Evolutionary conservation across 2,113 vertebrate genomes (phyloP).

Genomic region (Aegithalos caudatus): DNA sequence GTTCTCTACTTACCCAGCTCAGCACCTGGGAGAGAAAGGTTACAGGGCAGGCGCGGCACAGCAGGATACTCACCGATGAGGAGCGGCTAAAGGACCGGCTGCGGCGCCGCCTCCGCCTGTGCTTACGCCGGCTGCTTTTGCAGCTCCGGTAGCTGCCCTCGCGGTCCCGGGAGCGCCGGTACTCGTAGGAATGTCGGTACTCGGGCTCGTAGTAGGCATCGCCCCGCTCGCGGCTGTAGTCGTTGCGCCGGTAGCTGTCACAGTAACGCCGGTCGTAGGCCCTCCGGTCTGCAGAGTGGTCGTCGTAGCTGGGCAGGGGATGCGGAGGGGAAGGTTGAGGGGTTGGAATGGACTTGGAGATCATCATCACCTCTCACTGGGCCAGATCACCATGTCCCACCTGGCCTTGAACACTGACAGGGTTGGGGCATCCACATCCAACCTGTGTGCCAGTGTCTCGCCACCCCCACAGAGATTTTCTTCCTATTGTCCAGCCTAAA

Average conservation of each 20-base stretch:
- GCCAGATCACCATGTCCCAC: accelerated
- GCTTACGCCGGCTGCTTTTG: conserved; percentile 96
- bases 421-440: background rate
- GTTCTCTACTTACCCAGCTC: conserved; percentile 60
- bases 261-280: conserved; percentile 86
- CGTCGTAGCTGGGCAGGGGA: conserved; percentile 76
- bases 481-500: background rate
- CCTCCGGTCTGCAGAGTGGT: conserved; percentile 85
- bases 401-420: background rate
- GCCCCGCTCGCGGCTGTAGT: conserved; percentile 83
- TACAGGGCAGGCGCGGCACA: conserved; percentile 44
- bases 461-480: background rate
- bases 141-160: conserved; percentile 86
- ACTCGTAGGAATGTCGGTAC: conserved; percentile 85
- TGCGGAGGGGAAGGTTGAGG: background rate
- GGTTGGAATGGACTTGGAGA: background rate
- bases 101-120: conserved; percentile 92
- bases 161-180: conserved; percentile 77
- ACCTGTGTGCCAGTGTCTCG: background rate
- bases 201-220: conserved; percentile 84
- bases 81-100: conserved; percentile 97
- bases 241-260: conserved; percentile 85
- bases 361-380: background rate
- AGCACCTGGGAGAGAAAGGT: conserved; percentile 33
- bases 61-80: conserved; percentile 93